phyloP scores from a whole-genome alignment of 2,113 vertebrate genomes.

The Donacobius atricapilla region DNA sequence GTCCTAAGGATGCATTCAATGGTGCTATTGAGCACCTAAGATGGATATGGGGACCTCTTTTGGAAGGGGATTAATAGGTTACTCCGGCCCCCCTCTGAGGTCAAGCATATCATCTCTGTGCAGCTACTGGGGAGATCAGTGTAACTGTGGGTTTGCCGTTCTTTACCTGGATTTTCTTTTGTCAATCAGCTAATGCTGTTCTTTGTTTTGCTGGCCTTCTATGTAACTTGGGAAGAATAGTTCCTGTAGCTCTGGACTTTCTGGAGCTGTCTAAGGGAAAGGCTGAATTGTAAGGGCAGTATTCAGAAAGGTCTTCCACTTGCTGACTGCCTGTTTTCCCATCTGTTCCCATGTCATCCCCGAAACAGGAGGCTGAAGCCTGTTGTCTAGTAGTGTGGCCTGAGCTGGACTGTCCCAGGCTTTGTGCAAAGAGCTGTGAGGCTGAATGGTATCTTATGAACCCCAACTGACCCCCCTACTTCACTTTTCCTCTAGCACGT shows the following conservation, averaged over 20 bases:
- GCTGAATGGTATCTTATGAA: not conserved
- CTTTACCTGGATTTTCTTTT: not conserved
- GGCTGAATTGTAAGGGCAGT: accelerated
- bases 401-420: not conserved
- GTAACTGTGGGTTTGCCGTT: not conserved
- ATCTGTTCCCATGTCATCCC: not conserved
- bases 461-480: not conserved
- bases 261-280: not conserved
- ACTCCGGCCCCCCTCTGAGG: not conserved
- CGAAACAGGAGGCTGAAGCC: not conserved
- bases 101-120: not conserved
- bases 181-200: not conserved
- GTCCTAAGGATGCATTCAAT: not conserved
- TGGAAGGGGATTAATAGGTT: not conserved
- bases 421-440: not conserved
- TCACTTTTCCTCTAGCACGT: not conserved
- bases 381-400: not conserved
- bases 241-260: not conserved
- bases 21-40: not conserved
- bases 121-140: not conserved
- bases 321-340: not conserved
- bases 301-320: not conserved
- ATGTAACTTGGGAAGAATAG: not conserved
- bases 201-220: not conserved
- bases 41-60: not conserved